Conservation (phyloP, 1,140 invertebrate species). For the Chymomyza costata region DNA sequence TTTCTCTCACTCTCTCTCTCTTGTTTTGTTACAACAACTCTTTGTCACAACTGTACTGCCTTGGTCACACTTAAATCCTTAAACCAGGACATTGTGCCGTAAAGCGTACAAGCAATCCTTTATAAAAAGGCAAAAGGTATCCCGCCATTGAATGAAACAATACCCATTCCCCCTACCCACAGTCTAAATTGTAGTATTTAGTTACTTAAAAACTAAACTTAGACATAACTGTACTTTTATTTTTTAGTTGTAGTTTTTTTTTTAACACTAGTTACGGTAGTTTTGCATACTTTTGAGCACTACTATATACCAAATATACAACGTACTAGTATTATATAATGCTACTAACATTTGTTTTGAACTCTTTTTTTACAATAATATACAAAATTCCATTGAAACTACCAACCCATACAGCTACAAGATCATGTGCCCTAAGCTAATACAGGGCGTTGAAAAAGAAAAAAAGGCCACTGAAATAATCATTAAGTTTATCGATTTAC, state of each 20-base stretch:
- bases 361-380: conserved; percentile 30
- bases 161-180: too few species aligned
- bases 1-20: conserved; percentile 17
- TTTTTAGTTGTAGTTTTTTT: conserved; percentile 32
- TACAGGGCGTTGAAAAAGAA: conserved; percentile 84
- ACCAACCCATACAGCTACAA: conserved; percentile 84
- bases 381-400: conserved; percentile 35
- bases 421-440: conserved; percentile 89
- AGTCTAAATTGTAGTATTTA: conserved; percentile 41
- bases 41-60: conserved; percentile 7
- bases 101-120: conserved; percentile 34
- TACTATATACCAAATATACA: conserved; percentile 12
- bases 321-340: conserved; percentile 24
- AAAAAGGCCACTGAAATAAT: conserved; percentile 93
- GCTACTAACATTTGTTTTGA: conserved; percentile 42
- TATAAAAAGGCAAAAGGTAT: conserved; percentile 43
- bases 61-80: conserved; percentile 25
- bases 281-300: too few species aligned
- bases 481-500: conserved; percentile 89
- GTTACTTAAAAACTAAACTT: conserved; percentile 54
- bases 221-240: conserved; percentile 43
- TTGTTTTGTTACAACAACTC: too few species aligned
- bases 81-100: conserved; percentile 21
- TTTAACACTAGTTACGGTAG: too few species aligned
- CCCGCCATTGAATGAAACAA: background rate